Base-by-base conservation (phyloP, 2,888 invertebrate species). In the Enoplolaimus lenunculus region DNA sequence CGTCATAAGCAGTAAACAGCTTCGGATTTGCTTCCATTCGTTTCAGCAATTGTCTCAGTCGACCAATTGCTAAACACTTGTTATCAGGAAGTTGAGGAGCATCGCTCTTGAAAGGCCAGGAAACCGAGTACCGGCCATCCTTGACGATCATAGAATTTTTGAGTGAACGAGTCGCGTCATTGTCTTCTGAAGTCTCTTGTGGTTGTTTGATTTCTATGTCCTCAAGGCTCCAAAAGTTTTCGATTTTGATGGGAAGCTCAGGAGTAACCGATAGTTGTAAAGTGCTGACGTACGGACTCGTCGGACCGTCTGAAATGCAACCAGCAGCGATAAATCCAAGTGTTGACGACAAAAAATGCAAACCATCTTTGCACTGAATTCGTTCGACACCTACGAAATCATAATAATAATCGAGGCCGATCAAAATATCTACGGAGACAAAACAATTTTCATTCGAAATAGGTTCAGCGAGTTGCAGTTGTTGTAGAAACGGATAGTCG, bases 41-140 rank as follows among this genome's bases (percentile, higher is more conserved):
- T 34, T 66, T 29, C 30, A 29, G 33, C n/a, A 66, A 34, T 7
- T 31, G 21, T 31, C 31, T 21, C 34, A 66, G 33, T 31, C 31
- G 2, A n/a, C 67, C 26, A 3, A 66, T 7, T 21, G 67, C 67
- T 30, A 66, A 34, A 29, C 34, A n/a, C n/a, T 33, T 34, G 34
- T 66, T 66, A 7, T 66, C 67, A 34, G 67, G 67, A 21, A 66
- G 67, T n/a, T 66, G 34, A 2, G 67, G 33, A 33, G n/a, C 28
- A 34, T 31, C 34, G 26, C n/a, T 34, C 26, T 66, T 66, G 30
- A 2, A 66, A 31, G 33, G 67, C 67, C 67, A 66, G 2, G n/a
- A n/a, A 31, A 66, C 67, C 34, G 31, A 34, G n/a, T 66, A 66
- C 34, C 67, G 31, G 13, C 34, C 33, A 34, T 66, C 33, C 34